These are phyloP conservation scores for Pomacea canaliculata DNA, from an alignment of 2,888 invertebrate genomes.

Conservation along the genomic window DNA sequence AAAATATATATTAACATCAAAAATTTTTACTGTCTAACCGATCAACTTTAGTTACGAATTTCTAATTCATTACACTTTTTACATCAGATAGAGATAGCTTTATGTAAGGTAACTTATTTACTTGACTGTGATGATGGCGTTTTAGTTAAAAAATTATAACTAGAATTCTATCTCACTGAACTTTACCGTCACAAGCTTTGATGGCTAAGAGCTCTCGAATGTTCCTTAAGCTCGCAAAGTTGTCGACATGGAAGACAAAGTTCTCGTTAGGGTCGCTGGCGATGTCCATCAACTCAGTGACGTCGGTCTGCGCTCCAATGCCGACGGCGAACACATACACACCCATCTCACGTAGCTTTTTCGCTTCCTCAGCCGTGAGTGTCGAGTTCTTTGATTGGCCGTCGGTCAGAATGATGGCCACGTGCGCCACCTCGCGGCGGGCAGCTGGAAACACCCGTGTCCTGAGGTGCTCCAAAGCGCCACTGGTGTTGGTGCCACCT, in stretches of 20 bases:
- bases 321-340: slow-evolving; percentile 64
- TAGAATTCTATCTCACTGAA: background rate
- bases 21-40: no score
- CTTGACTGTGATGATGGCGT: no score
- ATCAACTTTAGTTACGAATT: no score
- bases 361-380: slow-evolving; percentile 27
- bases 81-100: no score
- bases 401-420: slow-evolving; percentile 35
- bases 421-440: slow-evolving; percentile 27
- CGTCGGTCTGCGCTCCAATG: slow-evolving; percentile 57
- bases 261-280: slow-evolving; percentile 59
- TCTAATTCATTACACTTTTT: no score
- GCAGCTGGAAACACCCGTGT: background rate
- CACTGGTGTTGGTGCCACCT: slow-evolving; percentile 32
- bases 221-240: slow-evolving; percentile 53
- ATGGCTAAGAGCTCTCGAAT: slow-evolving; percentile 60
- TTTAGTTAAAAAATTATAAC: no score
- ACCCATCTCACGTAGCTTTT: slow-evolving; percentile 39
- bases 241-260: slow-evolving; percentile 60
- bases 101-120: no score
- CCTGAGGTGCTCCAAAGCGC: slow-evolving; percentile 19
- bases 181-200: slow-evolving; percentile 46
- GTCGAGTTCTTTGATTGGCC: slow-evolving; percentile 34
- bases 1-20: no score
- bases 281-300: slow-evolving; percentile 54